Evolutionary conservation across 2,113 vertebrate genomes (phyloP).

Genomic region (rat (Rattus norvegicus)): DNA sequence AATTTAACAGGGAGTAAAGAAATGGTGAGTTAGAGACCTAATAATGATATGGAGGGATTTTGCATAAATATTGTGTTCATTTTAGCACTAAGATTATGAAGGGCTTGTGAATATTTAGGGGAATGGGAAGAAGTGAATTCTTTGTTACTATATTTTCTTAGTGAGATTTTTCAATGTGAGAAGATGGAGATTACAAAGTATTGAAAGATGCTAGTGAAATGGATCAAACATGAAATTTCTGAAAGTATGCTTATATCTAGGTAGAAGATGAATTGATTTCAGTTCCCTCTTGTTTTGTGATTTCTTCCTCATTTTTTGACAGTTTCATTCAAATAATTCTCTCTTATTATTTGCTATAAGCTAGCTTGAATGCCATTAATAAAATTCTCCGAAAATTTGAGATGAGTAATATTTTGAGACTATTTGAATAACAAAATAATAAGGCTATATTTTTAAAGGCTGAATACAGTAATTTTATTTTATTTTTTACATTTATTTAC

Average conservation of each 20-base stretch:
- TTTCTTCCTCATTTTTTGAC: neutral
- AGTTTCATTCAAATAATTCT: neutral
- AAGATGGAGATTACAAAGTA: neutral
- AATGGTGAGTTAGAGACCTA: neutral
- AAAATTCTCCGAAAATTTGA: neutral
- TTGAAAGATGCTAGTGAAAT: neutral
- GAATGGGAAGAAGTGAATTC: neutral
- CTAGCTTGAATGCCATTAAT: neutral
- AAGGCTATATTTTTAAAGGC: neutral
- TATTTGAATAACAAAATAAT: neutral
- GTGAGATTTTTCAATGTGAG: neutral
- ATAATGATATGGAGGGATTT: neutral
- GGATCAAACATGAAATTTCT: neutral
- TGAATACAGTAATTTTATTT: too few relatives aligned
- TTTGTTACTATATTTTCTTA: neutral
- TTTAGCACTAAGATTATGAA: neutral
- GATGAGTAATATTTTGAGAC: neutral
- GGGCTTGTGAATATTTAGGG: neutral
- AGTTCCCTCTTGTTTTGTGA: neutral
- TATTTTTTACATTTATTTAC: too few relatives aligned
- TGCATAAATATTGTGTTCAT: neutral
- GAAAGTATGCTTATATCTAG: too few relatives aligned
- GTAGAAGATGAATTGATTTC: neutral
- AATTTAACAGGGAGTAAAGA: too few relatives aligned
- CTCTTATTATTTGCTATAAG: neutral